phyloP scores from a whole-genome alignment of 2,888 invertebrate species.

The Seladonia tumulorum region DNA sequence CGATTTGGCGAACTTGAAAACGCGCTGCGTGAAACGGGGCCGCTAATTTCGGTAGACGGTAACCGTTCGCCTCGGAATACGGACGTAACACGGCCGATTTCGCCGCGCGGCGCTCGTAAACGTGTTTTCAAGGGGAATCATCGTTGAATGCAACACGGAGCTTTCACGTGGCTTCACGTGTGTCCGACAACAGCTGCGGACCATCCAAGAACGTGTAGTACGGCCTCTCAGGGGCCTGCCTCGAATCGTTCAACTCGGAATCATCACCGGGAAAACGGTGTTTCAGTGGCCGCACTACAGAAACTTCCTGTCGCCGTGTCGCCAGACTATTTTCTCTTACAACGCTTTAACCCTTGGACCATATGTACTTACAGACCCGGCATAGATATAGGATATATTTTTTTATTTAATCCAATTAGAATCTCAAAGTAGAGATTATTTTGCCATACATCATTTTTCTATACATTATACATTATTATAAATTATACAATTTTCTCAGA shows the following conservation, averaged over 20 bases:
- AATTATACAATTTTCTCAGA: too few relatives aligned
- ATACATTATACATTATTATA: too few relatives aligned
- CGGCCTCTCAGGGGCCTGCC: background rate
- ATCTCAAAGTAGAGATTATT: too few relatives aligned
- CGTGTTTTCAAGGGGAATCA: slow-evolving; percentile 22
- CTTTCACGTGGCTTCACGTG: slow-evolving; percentile 40
- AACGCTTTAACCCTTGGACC: too few relatives aligned
- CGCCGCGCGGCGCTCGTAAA: slow-evolving; percentile 38
- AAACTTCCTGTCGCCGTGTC: slow-evolving; percentile 5
- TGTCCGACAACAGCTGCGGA: slow-evolving; percentile 62
- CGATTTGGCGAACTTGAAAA: slow-evolving; percentile 16
- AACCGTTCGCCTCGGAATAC: background rate
- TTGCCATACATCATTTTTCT: too few relatives aligned
- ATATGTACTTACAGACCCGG: too few relatives aligned
- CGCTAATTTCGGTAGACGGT: slow-evolving; percentile 43
- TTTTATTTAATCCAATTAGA: too few relatives aligned
- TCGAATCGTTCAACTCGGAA: slow-evolving; percentile 36
- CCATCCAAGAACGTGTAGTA: slow-evolving; percentile 48
- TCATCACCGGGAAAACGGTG: slow-evolving; percentile 3
- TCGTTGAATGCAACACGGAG: slow-evolving; percentile 49
- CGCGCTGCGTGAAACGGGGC: background rate
- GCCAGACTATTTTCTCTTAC: background rate
- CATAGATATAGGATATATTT: too few relatives aligned
- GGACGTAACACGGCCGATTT: slow-evolving; percentile 45
- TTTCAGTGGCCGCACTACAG: background rate